Evolutionary conservation across 2,797 vertebrate genomes (phyloP).

Genomic region (Hoplostethus atlanticus): DNA sequence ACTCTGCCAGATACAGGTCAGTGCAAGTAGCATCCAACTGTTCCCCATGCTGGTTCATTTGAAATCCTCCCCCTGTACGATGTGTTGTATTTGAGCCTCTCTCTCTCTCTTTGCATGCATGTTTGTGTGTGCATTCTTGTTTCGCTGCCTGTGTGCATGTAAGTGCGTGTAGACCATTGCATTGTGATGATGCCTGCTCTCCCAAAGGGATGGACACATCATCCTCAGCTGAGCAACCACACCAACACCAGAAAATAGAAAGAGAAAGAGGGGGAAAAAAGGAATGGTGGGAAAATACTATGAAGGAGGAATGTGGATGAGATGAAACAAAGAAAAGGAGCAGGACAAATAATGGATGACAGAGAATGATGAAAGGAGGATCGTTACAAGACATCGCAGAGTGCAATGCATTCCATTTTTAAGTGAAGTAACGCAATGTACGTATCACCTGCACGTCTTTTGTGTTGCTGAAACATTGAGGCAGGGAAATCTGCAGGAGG

Average conservation of each 20-base stretch:
- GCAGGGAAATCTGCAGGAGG: conserved; percentile 25
- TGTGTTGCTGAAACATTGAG: conserved; percentile 30
- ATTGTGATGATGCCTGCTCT: conserved; percentile 55
- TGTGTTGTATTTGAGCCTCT: conserved; percentile 25
- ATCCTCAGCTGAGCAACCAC: conserved; percentile 66
- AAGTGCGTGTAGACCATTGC: conserved; percentile 46
- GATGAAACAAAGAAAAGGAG: conserved; percentile 28
- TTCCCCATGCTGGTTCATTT: conserved; percentile 58
- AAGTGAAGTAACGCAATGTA: conserved; percentile 33
- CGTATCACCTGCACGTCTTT: conserved; percentile 17
- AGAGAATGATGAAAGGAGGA: conserved; percentile 26
- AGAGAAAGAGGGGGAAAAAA: not conserved
- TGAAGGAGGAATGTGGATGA: conserved; percentile 23
- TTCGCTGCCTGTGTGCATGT: conserved; percentile 58
- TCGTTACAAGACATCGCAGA: conserved; percentile 32
- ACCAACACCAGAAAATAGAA: conserved; percentile 41
- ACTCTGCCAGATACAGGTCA: conserved; percentile 62
- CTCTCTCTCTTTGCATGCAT: conserved; percentile 3
- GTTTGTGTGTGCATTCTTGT: conserved; percentile 42
- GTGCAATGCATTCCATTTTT: conserved; percentile 30
- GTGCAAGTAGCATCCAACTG: conserved; percentile 48
- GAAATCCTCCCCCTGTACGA: conserved; percentile 39
- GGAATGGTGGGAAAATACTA: not conserved
- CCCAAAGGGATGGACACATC: conserved; percentile 77
- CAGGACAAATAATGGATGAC: conserved; percentile 16